Conservation (phyloP, 2,888 invertebrate species). For the Aquatica leii region DNA sequence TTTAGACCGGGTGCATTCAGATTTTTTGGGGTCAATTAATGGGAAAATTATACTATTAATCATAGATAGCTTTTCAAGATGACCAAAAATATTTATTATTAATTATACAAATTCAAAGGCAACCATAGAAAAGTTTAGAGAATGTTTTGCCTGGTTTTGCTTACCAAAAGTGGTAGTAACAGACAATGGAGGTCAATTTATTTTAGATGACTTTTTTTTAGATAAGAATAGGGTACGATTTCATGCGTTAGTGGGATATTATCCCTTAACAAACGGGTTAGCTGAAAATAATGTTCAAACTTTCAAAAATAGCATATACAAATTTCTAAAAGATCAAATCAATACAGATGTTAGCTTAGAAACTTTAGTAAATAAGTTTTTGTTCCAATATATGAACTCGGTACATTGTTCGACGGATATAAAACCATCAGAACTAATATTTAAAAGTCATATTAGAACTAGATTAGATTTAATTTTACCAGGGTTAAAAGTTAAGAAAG, state of each 20-base stretch:
- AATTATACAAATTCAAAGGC: conserved; percentile 30
- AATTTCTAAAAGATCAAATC: not conserved
- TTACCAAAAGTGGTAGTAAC: conserved; percentile 41
- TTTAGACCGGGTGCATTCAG: conserved; percentile 58
- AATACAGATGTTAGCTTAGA: not conserved
- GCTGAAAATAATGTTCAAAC: not conserved
- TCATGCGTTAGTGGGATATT: conserved; percentile 34
- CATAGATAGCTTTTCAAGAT: conserved; percentile 57
- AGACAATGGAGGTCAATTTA: conserved; percentile 45
- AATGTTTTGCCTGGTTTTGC: conserved; percentile 43
- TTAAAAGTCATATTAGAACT: not conserved
- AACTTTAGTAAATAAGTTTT: no score
- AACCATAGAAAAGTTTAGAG: conserved; percentile 21
- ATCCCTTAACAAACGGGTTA: not conserved
- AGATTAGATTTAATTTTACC: not conserved
- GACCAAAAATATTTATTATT: conserved; percentile 52
- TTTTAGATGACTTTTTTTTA: conserved; percentile 43
- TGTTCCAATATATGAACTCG: no score
- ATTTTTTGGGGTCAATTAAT: conserved; percentile 53
- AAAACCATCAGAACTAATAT: not conserved
- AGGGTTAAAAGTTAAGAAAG: not conserved
- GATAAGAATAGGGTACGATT: conserved; percentile 39
- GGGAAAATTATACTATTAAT: conserved; percentile 41
- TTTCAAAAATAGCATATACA: not conserved
- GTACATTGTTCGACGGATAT: not conserved